Evolutionary conservation across 2,888 invertebrate genomes (phyloP), one percentile per base, ranked within the genome.

Genomic region (Chaitophorus viminalis): DNA sequence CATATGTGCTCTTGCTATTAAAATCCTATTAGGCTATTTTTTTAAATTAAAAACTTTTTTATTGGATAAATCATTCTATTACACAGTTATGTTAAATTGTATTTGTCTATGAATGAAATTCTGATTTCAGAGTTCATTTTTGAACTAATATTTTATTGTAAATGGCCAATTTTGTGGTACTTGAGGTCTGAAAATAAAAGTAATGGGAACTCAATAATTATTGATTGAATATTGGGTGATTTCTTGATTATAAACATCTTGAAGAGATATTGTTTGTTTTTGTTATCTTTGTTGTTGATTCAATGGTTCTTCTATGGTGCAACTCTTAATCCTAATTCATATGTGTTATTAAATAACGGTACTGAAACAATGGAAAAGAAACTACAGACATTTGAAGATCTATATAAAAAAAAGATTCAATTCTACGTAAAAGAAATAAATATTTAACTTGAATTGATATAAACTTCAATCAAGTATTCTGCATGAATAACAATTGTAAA

Each of bases 211-310:
- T 81, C 70, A 82, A 70, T 82, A 52, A 21, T 77, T 29, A 60
- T 84, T 76, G 31, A 82, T 17, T 81, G 65, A 46, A 75, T 46
- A 14, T 68, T 77, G 46, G 65, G 68, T 68, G n/a, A 68, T 85
- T 77, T 68, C 33, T 76, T 82, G 82, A 36, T 36, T 33, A n/a
- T 36, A 18, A 31, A 54, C 31, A 52, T 83, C 29, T 83, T 84
- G 39, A 76, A 46, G 31, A 39, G 29, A 68, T 46, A 46, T 65
- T 65, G 65, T 65, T 76, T 33, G 46, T 85, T 68, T 85, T 85
- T 68, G 84, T 84, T 76, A 76, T 76, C 65, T 70, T 83, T 83
- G 54, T 83, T 68, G 46, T 85, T 77, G 76, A 85, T 85, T 77
- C 31, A 76, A 65, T 76, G 17, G 65, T 9, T 76, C 31, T 76